These are phyloP conservation scores for Macquaria ambigua DNA, from an alignment of 2,113 vertebrate species.

Conservation along the genomic window DNA sequence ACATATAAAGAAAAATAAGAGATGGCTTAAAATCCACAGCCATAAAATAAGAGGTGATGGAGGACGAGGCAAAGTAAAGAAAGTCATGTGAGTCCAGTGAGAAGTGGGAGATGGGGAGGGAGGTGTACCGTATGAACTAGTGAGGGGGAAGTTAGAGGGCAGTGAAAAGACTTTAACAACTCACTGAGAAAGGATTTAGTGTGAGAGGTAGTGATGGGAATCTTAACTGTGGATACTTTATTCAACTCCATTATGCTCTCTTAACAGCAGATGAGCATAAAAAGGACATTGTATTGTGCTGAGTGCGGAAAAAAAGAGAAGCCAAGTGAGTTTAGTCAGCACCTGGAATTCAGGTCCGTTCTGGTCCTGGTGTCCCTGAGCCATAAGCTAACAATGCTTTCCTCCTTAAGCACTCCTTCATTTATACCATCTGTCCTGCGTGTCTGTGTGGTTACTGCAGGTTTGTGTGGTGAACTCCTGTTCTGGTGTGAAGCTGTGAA, in stretches of 20 bases:
- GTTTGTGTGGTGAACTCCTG: background rate
- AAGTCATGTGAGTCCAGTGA: background rate
- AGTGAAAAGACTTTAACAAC: conserved; percentile 17
- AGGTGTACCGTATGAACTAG: conserved; percentile 11
- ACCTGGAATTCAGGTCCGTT: background rate
- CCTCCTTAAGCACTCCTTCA: background rate
- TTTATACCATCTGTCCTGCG: background rate
- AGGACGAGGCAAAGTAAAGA: background rate
- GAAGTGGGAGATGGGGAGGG: background rate
- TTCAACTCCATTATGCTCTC: background rate
- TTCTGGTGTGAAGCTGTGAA: background rate
- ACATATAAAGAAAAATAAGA: background rate
- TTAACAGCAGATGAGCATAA: background rate
- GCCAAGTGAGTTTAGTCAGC: background rate
- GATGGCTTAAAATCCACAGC: background rate
- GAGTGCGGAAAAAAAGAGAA: background rate
- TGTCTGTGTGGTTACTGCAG: background rate
- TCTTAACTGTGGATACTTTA: conserved; percentile 17
- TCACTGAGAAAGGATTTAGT: conserved; percentile 18
- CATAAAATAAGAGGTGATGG: background rate
- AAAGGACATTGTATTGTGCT: background rate
- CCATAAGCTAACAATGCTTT: background rate
- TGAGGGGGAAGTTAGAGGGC: conserved; percentile 14
- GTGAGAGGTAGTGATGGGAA: conserved; percentile 10
- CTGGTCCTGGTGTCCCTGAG: background rate